These are phyloP conservation scores for Vombatus ursinus DNA, from an alignment of 2,113 vertebrate species.

Conservation along the genomic window DNA sequence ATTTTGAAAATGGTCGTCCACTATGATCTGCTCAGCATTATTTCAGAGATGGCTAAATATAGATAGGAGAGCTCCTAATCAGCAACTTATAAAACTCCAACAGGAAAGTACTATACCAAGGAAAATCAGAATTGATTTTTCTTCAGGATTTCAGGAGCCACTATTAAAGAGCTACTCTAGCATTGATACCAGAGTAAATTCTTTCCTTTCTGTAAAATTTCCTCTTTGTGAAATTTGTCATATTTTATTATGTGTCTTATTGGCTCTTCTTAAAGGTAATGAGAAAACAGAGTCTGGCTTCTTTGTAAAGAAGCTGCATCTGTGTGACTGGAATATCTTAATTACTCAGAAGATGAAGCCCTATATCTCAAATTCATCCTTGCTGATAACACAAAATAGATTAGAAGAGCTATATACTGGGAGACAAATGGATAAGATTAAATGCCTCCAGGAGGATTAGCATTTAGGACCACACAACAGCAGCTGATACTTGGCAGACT, in stretches of 20 bases:
- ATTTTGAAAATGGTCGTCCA: neutral
- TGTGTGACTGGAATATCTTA: neutral
- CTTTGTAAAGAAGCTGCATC: slow-evolving; percentile 41
- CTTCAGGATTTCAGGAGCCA: neutral
- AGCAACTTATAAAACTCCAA: neutral
- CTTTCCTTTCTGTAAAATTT: slow-evolving; percentile 5
- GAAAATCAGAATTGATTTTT: slow-evolving; percentile 29
- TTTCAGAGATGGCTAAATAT: neutral
- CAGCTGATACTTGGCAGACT: slow-evolving; percentile 54
- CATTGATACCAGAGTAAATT: slow-evolving; percentile 35
- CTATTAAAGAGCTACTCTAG: neutral
- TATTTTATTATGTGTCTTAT: slow-evolving; percentile 3
- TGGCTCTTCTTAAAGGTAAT: slow-evolving; percentile 16
- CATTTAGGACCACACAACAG: slow-evolving; percentile 33
- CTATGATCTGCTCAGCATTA: neutral
- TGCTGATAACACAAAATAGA: slow-evolving; percentile 29
- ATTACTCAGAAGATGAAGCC: slow-evolving; percentile 49
- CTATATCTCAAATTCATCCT: slow-evolving; percentile 39
- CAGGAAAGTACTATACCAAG: slow-evolving; percentile 16
- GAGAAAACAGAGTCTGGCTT: slow-evolving; percentile 13
- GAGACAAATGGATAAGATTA: slow-evolving; percentile 28
- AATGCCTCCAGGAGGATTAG: slow-evolving; percentile 23
- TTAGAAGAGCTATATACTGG: slow-evolving; percentile 14
- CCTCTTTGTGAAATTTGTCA: slow-evolving; percentile 33
- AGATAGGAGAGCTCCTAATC: neutral